Evolutionary conservation across 1,140 invertebrate species (phyloP), one percentile per base, ranked within the genome.

Genomic region (Drosophila bocqueti): DNA sequence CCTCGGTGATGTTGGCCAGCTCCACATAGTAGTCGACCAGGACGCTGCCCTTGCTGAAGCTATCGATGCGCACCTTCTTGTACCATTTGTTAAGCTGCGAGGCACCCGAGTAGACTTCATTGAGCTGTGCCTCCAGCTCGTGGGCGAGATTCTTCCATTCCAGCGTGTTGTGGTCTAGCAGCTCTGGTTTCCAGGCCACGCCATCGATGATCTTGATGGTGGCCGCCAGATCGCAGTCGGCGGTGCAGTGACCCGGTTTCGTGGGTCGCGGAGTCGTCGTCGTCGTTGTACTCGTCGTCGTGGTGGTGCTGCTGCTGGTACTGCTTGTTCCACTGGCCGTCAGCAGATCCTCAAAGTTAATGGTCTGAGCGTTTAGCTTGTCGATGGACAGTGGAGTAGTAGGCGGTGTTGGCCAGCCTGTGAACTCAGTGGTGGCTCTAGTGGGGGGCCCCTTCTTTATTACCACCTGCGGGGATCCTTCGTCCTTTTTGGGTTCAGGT

Each of bases 1-100:
- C 95, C 67, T 95, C 94, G n/a, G 95, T 95, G 4, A 97, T 93
- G 79, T 97, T 96, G 66, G 95, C 95, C 52, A 98, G 90, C 93
- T 97, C 96, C 6, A 98, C 95, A 74, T 97, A 96, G 89, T 97
- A 98, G 91, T 98, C 97, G 2, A 97, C 97, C 13, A 98, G 92
- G n/a, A 98, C 96, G 76, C 97, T 97, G 65, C 97, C 97, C 92
- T 96, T 94, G 91, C 96, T 97, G 93, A 98, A 98, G 52, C 96
- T 96, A 92, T 98, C 97, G 62, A 98, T 97, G 61, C 96, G 95
- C 58, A 98, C 95, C 77, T 96, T 96, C 83, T 96, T 97, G 92
- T 96, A 98, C 96, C 96, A 98, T 79, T 96, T 96, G 54, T 94
- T 96, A 1, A 98, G 93, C 49, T 95, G 93, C 26, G 95, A 94